Conservation (phyloP, 2,888 invertebrate species). For the Coecobrya sp. region DNA sequence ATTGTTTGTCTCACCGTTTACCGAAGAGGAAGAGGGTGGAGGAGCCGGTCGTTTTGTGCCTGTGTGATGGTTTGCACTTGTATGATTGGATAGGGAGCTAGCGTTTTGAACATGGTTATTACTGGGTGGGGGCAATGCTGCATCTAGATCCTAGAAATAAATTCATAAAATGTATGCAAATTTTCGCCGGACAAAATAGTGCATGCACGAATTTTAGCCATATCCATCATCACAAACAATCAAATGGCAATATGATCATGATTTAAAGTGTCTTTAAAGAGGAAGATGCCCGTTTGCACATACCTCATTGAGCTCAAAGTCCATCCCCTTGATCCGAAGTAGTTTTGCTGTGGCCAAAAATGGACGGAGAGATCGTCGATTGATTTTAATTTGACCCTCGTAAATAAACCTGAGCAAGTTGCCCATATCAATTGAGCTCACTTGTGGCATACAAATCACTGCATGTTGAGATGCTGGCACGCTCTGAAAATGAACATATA, state of each 20-base stretch:
- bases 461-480: slow-evolving; percentile 86
- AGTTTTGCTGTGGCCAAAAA: slow-evolving; percentile 86
- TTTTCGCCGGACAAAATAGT: slow-evolving; percentile 16
- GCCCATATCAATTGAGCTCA: slow-evolving; percentile 85
- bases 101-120: slow-evolving; percentile 36
- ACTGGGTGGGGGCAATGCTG: slow-evolving; percentile 69
- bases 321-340: slow-evolving; percentile 86
- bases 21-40: slow-evolving; percentile 25
- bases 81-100: slow-evolving; percentile 48
- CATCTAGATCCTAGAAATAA: slow-evolving; percentile 70
- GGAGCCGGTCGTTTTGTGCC: slow-evolving; percentile 68
- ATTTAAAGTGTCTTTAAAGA: slow-evolving; percentile 29
- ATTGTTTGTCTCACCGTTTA: slow-evolving; percentile 60
- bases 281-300: neutral
- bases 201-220: neutral
- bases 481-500: slow-evolving; percentile 80
- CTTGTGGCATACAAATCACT: slow-evolving; percentile 86
- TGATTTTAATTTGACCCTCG: slow-evolving; percentile 86
- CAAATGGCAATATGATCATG: neutral
- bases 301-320: slow-evolving; percentile 86
- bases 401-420: slow-evolving; percentile 86
- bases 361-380: slow-evolving; percentile 86
- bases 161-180: slow-evolving; percentile 20
- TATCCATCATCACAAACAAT: neutral
- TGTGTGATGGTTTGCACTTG: slow-evolving; percentile 37